phyloP scores from a whole-genome alignment of 2,797 vertebrate genomes.

The Coilia nasus region DNA sequence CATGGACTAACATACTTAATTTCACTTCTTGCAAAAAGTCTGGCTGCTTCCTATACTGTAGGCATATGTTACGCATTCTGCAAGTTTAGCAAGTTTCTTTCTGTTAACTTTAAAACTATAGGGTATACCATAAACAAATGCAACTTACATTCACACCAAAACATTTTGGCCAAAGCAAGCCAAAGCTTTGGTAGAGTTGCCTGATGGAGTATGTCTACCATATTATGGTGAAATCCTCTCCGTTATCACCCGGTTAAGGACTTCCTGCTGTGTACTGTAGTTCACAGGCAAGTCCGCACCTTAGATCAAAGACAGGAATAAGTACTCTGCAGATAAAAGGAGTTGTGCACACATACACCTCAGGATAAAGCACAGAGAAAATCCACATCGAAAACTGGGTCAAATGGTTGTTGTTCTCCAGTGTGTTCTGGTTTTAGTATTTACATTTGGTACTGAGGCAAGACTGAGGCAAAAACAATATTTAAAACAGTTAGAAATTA shows the following conservation, averaged over 20 bases:
- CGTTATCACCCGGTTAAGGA: not conserved
- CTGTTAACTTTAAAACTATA: too few species aligned
- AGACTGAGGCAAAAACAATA: conserved; percentile 1
- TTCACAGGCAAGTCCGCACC: not conserved
- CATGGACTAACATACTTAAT: too few species aligned
- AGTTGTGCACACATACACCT: conserved; percentile 6
- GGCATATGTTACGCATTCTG: too few species aligned
- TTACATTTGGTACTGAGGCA: not conserved
- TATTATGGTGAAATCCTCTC: not conserved
- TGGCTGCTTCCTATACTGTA: too few species aligned
- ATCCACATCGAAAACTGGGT: conserved; percentile 7
- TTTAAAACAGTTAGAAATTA: not conserved
- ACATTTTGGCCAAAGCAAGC: too few species aligned
- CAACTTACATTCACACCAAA: too few species aligned
- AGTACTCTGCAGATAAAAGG: conserved; percentile 12
- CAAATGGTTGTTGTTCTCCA: conserved; percentile 16
- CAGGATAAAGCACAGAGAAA: not conserved
- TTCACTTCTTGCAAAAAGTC: too few species aligned
- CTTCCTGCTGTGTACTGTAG: not conserved
- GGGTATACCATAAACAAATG: too few species aligned
- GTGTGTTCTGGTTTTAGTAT: not conserved
- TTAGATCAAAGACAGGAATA: conserved; percentile 6
- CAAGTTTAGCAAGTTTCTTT: too few species aligned
- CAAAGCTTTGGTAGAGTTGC: too few species aligned
- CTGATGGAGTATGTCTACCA: not conserved